Percentiles rank a stretch among this genome's conserved stretches.
Conservation (phyloP, 1,140 invertebrate species). For the Riptortus pedestris region DNA sequence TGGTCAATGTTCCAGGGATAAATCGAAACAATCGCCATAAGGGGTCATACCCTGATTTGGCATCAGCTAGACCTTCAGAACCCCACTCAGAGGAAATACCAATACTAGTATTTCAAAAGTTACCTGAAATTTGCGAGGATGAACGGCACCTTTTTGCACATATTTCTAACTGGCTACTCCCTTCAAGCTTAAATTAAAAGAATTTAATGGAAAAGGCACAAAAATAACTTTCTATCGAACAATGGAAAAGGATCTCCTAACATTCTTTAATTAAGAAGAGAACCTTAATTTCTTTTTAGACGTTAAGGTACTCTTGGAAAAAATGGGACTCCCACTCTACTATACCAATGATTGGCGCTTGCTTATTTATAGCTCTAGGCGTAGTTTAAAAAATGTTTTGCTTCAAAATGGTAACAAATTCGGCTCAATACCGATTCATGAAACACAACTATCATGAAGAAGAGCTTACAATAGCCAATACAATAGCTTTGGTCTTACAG, state of each 20-base stretch:
- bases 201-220: not conserved
- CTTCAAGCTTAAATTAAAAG: not conserved
- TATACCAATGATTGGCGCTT: too few relatives aligned
- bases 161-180: not conserved
- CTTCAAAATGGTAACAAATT: too few relatives aligned
- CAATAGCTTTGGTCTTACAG: too few relatives aligned
- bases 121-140: not conserved
- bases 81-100: constrained; percentile 11
- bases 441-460: too few relatives aligned
- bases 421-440: too few relatives aligned
- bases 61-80: constrained; percentile 8
- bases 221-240: not conserved
- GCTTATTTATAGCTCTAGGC: too few relatives aligned
- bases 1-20: constrained; percentile 12
- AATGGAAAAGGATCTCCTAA: not conserved
- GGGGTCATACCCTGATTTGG: constrained; percentile 9
- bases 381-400: too few relatives aligned
- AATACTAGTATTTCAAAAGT: not conserved
- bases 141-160: not conserved
- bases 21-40: not conserved
- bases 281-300: not conserved
- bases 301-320: not conserved
- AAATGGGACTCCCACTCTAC: not conserved
- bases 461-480: too few relatives aligned
- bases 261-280: not conserved